These are phyloP conservation scores for Dynastes hyllus DNA, from an alignment of 2,888 invertebrate genomes.

Conservation along the genomic window DNA sequence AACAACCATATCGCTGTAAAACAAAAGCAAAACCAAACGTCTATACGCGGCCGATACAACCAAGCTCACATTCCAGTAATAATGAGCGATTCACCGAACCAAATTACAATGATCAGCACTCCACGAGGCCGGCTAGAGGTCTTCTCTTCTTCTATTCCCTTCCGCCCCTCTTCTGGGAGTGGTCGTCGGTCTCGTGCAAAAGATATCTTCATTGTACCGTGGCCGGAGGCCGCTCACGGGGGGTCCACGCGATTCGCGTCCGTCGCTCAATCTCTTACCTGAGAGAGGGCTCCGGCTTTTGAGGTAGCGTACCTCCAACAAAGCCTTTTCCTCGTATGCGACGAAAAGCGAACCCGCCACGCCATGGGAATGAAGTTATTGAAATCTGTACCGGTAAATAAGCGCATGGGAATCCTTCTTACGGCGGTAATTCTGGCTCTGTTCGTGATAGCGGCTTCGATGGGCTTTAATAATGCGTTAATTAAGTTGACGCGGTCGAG, in stretches of 20 bases:
- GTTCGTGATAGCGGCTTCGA: too few species aligned
- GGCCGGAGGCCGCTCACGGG: slow-evolving; percentile 66
- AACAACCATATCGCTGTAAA: too few species aligned
- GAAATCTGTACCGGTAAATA: too few species aligned
- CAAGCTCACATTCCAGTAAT: slow-evolving; percentile 49
- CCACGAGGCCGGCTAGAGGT: slow-evolving; percentile 56
- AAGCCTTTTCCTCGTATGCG: neutral
- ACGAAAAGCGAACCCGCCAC: too few species aligned
- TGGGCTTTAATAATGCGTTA: too few species aligned
- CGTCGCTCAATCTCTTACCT: slow-evolving; percentile 7
- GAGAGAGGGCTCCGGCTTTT: too few species aligned
- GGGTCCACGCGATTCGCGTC: slow-evolving; percentile 60
- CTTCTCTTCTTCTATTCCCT: slow-evolving; percentile 51
- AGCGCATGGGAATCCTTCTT: too few species aligned
- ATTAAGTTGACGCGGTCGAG: too few species aligned
- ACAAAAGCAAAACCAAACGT: too few species aligned
- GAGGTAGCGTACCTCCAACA: slow-evolving; percentile 7
- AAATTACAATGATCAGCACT: slow-evolving; percentile 65
- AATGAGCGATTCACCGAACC: slow-evolving; percentile 65
- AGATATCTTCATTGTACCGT: slow-evolving; percentile 69
- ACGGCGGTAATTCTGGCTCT: too few species aligned
- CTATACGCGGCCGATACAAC: too few species aligned
- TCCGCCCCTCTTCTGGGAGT: slow-evolving; percentile 60
- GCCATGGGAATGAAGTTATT: too few species aligned
- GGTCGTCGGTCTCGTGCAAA: slow-evolving; percentile 55